Conservation (phyloP, 2,888 invertebrate species). For the Zhengitettix transpicula region DNA sequence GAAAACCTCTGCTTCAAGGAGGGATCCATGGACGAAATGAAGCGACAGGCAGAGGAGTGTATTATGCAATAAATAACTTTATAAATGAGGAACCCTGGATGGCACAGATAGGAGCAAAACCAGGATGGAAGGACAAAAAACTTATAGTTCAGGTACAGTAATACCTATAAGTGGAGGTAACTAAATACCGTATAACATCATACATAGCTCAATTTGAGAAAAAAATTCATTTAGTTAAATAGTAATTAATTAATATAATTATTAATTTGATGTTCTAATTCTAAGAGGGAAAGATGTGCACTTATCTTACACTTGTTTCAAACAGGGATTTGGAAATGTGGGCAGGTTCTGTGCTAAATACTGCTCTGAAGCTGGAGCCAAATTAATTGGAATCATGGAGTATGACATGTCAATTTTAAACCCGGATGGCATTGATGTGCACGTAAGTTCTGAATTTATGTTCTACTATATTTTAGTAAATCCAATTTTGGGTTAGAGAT, state of each 20-base stretch:
- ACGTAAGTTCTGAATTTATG: too few species aligned
- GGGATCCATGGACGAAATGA: neutral
- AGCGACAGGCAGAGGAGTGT: slow-evolving; percentile 2
- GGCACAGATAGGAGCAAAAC: neutral
- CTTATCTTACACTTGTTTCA: too few species aligned
- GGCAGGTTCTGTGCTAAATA: neutral
- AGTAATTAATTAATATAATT: too few species aligned
- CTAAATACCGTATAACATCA: too few species aligned
- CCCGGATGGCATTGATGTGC: neutral
- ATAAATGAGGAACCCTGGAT: slow-evolving; percentile 3
- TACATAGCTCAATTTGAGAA: too few species aligned
- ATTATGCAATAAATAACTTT: slow-evolving; percentile 1
- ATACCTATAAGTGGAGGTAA: too few species aligned
- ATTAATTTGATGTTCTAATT: too few species aligned
- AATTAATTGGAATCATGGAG: slow-evolving; percentile 1
- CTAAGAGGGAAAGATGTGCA: too few species aligned
- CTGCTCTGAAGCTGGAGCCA: neutral
- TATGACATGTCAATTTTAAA: neutral
- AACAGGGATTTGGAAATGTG: slow-evolving; percentile 3
- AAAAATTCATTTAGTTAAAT: too few species aligned
- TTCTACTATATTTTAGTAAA: too few species aligned
- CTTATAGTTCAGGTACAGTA: slow-evolving; percentile 3
- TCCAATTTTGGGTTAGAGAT: too few species aligned
- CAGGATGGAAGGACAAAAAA: slow-evolving; percentile 1
- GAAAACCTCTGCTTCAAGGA: slow-evolving; percentile 21